phyloP scores from a whole-genome alignment of 1,140 invertebrate species.

The Cydia fagiglandana region DNA sequence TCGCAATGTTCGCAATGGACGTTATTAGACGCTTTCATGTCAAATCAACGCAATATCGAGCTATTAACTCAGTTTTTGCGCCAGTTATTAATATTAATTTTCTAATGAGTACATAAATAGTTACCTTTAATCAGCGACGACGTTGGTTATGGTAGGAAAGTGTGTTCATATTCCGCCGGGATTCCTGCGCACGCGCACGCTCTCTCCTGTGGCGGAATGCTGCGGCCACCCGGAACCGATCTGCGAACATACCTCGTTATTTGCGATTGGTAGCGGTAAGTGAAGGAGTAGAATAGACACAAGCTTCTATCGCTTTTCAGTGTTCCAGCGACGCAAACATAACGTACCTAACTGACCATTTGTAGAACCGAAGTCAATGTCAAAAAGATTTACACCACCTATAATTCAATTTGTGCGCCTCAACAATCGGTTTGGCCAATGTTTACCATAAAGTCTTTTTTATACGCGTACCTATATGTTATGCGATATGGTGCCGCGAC shows the following conservation, averaged over 20 bases:
- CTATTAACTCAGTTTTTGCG: constrained; percentile 16
- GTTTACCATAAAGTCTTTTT: too few species aligned
- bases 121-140: constrained; percentile 23
- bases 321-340: background rate
- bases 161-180: background rate
- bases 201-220: constrained; percentile 5
- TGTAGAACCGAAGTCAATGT: too few species aligned
- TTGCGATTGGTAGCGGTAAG: background rate
- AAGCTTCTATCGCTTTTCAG: background rate
- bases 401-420: too few species aligned
- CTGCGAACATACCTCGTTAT: constrained; percentile 6
- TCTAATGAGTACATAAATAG: constrained; percentile 18
- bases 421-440: too few species aligned
- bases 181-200: constrained; percentile 17
- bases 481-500: too few species aligned
- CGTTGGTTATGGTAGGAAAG: constrained; percentile 14
- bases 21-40: background rate
- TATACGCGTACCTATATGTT: too few species aligned
- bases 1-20: constrained; percentile 15
- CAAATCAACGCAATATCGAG: constrained; percentile 6
- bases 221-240: background rate
- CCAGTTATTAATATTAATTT: constrained; percentile 13
- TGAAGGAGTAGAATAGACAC: background rate
- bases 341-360: background rate
- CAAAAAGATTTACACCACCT: too few species aligned